Conservation (phyloP, 2,797 vertebrate species). For the Lophius americanus region DNA sequence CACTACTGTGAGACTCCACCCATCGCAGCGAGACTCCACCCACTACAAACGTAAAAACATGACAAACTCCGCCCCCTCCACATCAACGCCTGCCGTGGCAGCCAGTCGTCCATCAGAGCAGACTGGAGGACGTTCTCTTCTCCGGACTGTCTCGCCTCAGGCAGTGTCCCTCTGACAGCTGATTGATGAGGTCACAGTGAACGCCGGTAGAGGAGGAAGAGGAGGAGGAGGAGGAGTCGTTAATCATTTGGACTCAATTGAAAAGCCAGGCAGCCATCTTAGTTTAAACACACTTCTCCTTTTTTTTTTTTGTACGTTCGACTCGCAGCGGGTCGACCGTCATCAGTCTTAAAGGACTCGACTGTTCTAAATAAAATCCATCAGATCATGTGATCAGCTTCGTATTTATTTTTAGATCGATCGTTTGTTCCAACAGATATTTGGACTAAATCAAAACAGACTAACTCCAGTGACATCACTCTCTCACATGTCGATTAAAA, state of each 20-base stretch:
- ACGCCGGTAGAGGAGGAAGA: conserved; percentile 31
- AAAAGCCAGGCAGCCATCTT: not conserved
- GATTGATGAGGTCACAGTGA: conserved; percentile 49
- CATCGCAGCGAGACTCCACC: not conserved
- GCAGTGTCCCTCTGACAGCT: conserved; percentile 17
- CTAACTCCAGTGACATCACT: too few species aligned
- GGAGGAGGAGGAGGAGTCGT: conserved; percentile 10
- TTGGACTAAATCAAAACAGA: too few species aligned
- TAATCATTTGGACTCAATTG: conserved; percentile 24
- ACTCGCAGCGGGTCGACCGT: conserved; percentile 12
- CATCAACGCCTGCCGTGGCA: conserved; percentile 4
- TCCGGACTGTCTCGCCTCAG: conserved; percentile 33
- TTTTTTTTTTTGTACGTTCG: conserved; percentile 21
- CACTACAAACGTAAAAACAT: conserved; percentile 3
- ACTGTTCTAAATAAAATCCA: conserved; percentile 46
- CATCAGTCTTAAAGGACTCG: conserved; percentile 30
- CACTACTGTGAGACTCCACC: conserved; percentile 17
- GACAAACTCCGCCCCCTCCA: conserved; percentile 13
- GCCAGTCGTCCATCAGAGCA: conserved; percentile 17
- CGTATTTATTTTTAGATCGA: too few species aligned
- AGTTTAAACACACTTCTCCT: too few species aligned
- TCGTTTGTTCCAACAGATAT: too few species aligned
- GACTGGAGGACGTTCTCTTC: conserved; percentile 21
- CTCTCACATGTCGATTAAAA: too few species aligned
- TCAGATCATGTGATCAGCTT: conserved; percentile 7